Base-by-base conservation (phyloP, 30 jellyfish, hydroid and myxozoan genomes). In the Aurelia sp. region DNA sequence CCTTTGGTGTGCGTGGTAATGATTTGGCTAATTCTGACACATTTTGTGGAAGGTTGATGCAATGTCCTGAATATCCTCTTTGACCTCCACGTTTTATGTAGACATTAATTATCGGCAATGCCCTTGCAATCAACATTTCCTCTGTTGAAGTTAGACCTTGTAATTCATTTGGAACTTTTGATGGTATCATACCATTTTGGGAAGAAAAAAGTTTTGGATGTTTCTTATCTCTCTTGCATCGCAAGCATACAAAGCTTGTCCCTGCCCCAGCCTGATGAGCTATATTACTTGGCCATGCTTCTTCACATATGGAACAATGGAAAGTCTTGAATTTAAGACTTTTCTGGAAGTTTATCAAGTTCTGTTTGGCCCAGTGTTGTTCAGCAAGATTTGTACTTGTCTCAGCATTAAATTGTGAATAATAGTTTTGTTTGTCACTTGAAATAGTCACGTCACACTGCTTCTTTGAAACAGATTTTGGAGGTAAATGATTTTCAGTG, bases 81-180 rank as follows among this genome's bases (percentile, higher is more conserved):
- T 60, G 89, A 3, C 87, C 74, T 6, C 82, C 89, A 3, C 86
- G 89, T 60, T 63, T 78, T 3, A 40, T 21, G 31, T 61, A 78
- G n/a, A 78, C 24, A 58, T 78, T 61, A 0, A 78, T 61, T 0
- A 76, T 12, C 0, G 87, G 87, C 16, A 50, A 55, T 55, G 76
- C 74, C 53, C 59, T 50, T 52, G 89, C 89, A 16, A 78, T 78
- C 86, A 78, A 61, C 86, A 78, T 78, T 60, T 78, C 89, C 35
- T 78, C 89, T 1, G 82, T 63, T 31, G 61, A 86, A 44, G 82
- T 30, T 2, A 60, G 82, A 12, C 67, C 85, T 50, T 60, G 38
- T 4, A 78, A 60, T 19, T 63, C 40, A 2, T 10, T 16, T 51
- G 76, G 74, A 4, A 78, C 84, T 44, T 16, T 35, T 3, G 89